Percentiles rank a stretch among this genome's conserved stretches.
These are phyloP conservation scores for Corythornis madagascariensis DNA, from an alignment of 2,113 vertebrate genomes.

Conservation along the genomic window DNA sequence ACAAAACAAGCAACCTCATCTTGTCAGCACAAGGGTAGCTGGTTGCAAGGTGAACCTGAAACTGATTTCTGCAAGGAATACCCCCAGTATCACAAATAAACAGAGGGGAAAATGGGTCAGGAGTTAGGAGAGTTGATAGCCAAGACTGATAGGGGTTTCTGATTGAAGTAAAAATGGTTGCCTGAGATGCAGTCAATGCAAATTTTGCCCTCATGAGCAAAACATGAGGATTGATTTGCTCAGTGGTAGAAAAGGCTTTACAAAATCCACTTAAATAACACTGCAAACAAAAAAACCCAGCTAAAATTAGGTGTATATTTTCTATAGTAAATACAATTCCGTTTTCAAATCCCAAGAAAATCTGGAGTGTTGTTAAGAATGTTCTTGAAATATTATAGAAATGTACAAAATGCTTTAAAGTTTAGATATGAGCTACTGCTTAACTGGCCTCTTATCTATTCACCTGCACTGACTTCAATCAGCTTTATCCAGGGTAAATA, in stretches of 20 bases:
- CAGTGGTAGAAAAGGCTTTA: neutral
- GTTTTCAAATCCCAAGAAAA: neutral
- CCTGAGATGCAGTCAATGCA: neutral
- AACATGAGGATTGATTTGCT: rapidly evolving
- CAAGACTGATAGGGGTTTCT: neutral
- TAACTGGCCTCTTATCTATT: neutral
- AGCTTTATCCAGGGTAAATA: conserved; percentile 10
- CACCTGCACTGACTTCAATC: neutral
- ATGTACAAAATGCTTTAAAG: neutral
- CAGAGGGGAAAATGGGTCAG: neutral
- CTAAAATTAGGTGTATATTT: neutral
- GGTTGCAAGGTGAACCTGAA: neutral
- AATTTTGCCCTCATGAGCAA: neutral
- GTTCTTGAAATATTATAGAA: neutral
- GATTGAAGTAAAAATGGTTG: neutral
- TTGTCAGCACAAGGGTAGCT: neutral
- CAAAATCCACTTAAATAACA: neutral
- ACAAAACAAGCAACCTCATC: neutral
- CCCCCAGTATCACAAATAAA: neutral
- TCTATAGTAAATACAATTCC: neutral
- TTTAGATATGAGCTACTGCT: neutral
- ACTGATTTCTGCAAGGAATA: neutral
- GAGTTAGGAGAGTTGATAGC: neutral
- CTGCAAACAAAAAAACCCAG: neutral
- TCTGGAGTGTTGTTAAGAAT: neutral